Base-by-base conservation (phyloP, 2,888 invertebrate genomes). In the Rhogogaster chlorosoma region DNA sequence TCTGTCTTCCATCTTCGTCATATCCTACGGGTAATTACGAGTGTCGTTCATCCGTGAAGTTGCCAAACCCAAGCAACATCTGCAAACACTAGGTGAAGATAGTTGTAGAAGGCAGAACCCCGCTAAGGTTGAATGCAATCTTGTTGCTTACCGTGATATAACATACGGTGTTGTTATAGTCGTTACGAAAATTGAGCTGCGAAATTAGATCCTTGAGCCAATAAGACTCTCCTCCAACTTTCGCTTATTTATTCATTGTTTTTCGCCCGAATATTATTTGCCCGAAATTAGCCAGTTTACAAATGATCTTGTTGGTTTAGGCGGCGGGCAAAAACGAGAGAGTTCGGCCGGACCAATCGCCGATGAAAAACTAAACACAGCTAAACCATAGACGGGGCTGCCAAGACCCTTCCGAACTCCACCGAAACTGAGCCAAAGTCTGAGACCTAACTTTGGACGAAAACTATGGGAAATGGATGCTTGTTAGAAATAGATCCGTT, bases 401-500 rank as follows among this genome's bases (percentile, higher is more conserved):
- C 38, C 80, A 61, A 80, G 61, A 80, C 80, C 80, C 57, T 80
- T 80, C 80, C 32, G n/a, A 77, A 77, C 73, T 42, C 5, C 7
- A 38, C 70, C 26, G 29, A 26, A 45, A 26, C 32, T 67, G 12
- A 32, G 32, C 67, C 12, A 26, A 32, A 67, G 26, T 67, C 67
- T 22, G 26, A 12, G 32, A 67, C 71, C 38, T 12, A 38, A 73
- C 61, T 67, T n/a, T 38, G 71, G 0, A 12, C 29, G n/a, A 61
- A 80, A 80, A 80, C 80, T 80, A 61, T 73, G 71, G 80, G 80
- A 61, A 80, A 80, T 80, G n/a, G 80, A 80, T 80, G 80, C 80
- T 80, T 80, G 80, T 80, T 80, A 80, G 80, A 80, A 80, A 80
- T 80, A 80, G 80, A 80, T 80, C 26, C 57, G 80, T 80, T 80